These are phyloP conservation scores for Helicoverpa assulta DNA, from an alignment of 2,888 invertebrate species.

Conservation along the genomic window DNA sequence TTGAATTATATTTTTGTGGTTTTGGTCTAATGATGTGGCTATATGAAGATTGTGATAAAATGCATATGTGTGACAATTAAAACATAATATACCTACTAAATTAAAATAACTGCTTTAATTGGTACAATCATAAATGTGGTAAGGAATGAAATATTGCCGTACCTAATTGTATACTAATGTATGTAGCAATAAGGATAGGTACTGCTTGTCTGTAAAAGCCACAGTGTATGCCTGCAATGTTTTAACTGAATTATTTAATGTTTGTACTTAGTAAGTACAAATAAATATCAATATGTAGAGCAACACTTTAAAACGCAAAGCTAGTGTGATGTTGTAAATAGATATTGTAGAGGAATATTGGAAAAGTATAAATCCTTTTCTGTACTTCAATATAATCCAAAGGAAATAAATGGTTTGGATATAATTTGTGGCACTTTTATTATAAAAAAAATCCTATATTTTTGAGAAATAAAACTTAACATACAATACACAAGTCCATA, in stretches of 20 bases:
- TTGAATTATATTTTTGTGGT: conserved; percentile 34
- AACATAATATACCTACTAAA: conserved; percentile 3
- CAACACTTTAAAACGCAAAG: conserved; percentile 64
- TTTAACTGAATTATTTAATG: conserved; percentile 43
- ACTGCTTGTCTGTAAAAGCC: conserved; percentile 24
- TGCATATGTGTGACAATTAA: conserved; percentile 36
- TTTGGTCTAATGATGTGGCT: conserved; percentile 35
- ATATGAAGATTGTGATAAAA: conserved; percentile 29
- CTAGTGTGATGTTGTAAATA: conserved; percentile 70
- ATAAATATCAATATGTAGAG: conserved; percentile 57
- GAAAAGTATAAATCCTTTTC: conserved; percentile 68
- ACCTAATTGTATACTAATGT: conserved; percentile 13
- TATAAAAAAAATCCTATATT: conserved; percentile 14
- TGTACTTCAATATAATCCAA: conserved; percentile 74
- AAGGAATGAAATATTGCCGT: conserved; percentile 9
- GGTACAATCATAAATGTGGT: conserved; percentile 11
- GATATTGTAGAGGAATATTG: conserved; percentile 66
- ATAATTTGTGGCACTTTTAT: conserved; percentile 61
- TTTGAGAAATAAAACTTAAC: conserved; percentile 8
- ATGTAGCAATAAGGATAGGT: conserved; percentile 25
- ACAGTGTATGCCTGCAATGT: conserved; percentile 29
- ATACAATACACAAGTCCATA: conserved; percentile 9
- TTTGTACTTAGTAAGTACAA: conserved; percentile 62
- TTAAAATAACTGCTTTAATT: conserved; percentile 13
- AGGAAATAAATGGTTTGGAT: conserved; percentile 75